phyloP scores from a whole-genome alignment of 2,113 vertebrate species.

The Leptobrachium ailaonicum region DNA sequence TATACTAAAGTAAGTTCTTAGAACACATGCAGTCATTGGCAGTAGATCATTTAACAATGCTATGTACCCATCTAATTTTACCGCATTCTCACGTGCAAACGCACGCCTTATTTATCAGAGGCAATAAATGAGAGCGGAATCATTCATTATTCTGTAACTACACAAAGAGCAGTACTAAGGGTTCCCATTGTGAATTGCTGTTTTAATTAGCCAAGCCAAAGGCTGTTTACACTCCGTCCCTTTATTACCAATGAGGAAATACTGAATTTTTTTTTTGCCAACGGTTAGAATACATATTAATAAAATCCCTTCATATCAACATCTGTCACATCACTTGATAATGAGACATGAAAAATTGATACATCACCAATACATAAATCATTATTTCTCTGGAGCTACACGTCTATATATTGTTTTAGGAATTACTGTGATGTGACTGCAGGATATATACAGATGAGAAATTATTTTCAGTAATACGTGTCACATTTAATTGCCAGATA shows the following conservation, averaged over 20 bases:
- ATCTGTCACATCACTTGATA: conserved; percentile 45
- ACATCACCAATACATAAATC: conserved; percentile 49
- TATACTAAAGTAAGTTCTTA: neutral
- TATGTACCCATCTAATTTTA: neutral
- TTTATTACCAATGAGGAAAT: conserved; percentile 45
- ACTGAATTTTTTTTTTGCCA: conserved; percentile 39
- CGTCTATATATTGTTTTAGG: conserved; percentile 34
- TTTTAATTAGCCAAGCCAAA: conserved; percentile 47
- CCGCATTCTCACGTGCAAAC: neutral
- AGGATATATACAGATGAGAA: conserved; percentile 42
- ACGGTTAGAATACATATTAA: conserved; percentile 48
- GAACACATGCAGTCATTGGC: conserved; percentile 21
- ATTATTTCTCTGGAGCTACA: conserved; percentile 40
- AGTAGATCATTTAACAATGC: neutral
- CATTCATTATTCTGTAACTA: conserved; percentile 45
- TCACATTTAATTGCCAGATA: conserved; percentile 29
- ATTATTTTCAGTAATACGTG: conserved; percentile 40
- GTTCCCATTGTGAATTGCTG: conserved; percentile 41
- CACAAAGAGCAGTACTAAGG: conserved; percentile 19
- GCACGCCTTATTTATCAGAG: conserved; percentile 16
- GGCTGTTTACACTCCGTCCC: conserved; percentile 41
- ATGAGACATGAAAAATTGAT: conserved; percentile 49
- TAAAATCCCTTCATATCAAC: conserved; percentile 40
- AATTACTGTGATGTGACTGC: conserved; percentile 39
- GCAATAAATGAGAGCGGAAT: conserved; percentile 22